Evolutionary conservation across 2,113 vertebrate genomes (phyloP), one percentile per base, ranked within the genome.

Genomic region (Glaucidium brasilianum): DNA sequence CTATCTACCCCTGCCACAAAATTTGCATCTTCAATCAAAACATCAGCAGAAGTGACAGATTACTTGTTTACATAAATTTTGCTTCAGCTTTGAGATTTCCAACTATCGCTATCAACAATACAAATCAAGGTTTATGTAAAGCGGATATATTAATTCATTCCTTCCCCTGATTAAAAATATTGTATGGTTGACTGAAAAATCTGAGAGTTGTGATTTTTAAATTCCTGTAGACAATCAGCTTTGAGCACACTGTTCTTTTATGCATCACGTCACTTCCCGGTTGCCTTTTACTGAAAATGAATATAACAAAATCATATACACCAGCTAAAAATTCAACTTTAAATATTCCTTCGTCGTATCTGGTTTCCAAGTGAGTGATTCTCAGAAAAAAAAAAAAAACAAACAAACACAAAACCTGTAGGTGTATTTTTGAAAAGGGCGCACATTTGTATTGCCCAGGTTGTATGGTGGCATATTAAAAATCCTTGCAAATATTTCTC

Each of bases 201-300:
- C 6, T 30, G 43, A 32, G 85, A 75, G 69, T 8, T 71, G 68
- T 43, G 77, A 71, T n/a, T 81, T 64, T 75, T 43, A 45, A 86
- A 81, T 91, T 94, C 91, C 80, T 89, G 69, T 16, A 94, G 94
- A 75, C 73, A 78, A 78, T 2, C 79, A 16, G 39, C 75, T 93
- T 26, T 91, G 43, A 55, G 76, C 80, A 72, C 72, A 10, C 95
- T 92, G 82, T 14, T 96, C 90, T 84, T 91, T 97, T 89, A 94
- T 82, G 92, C 92, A 94, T 87, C 34, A 0, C 5, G 18, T 85
- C 76, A 78, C 94, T 92, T 94, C 92, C 91, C 8, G 0, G 13
- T 49, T 91, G 90, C 76, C 85, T 94, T 64, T 67, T 34, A 22
- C 94, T 55, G 62, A n/a, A 68, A 96, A 88, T 53, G 56, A 81